These are phyloP conservation scores for Bedellia somnulentella DNA, from an alignment of 2,888 invertebrate genomes.

Conservation along the genomic window DNA sequence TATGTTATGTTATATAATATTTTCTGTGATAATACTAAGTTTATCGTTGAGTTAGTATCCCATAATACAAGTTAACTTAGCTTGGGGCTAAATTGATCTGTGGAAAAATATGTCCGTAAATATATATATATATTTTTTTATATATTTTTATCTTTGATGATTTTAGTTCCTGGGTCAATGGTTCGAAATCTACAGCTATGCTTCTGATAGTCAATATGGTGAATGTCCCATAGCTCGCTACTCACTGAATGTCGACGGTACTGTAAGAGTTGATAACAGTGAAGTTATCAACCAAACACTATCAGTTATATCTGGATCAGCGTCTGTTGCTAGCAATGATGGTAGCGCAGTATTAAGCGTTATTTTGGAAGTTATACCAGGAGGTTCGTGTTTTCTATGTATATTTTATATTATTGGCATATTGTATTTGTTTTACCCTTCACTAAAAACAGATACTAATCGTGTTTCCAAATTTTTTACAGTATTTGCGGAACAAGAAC, in stretches of 20 bases:
- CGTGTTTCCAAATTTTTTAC: slow-evolving; percentile 1
- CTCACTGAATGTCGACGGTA: slow-evolving; percentile 13
- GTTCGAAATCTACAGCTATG: slow-evolving; percentile 33
- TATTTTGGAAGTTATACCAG: slow-evolving; percentile 20
- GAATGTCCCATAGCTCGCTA: slow-evolving; percentile 30
- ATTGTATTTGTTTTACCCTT: not conserved
- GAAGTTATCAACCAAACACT: slow-evolving; percentile 27
- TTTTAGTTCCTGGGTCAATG: slow-evolving; percentile 35
- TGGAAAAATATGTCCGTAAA: too few relatives aligned
- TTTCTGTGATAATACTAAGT: too few relatives aligned
- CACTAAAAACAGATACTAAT: too few relatives aligned
- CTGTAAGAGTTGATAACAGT: slow-evolving; percentile 29
- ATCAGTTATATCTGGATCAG: slow-evolving; percentile 25
- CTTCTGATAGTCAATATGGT: slow-evolving; percentile 22
- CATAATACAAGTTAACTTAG: too few relatives aligned
- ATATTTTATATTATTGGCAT: not conserved
- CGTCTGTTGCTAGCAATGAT: slow-evolving; percentile 20
- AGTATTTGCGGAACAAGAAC: slow-evolving; percentile 5
- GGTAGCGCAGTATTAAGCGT: slow-evolving; percentile 28
- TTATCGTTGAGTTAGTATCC: too few relatives aligned
- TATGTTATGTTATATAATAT: too few relatives aligned
- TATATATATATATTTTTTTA: too few relatives aligned
- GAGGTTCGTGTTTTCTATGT: slow-evolving; percentile 17
- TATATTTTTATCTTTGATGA: slow-evolving; percentile 1
- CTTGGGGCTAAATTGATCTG: too few relatives aligned